Evolutionary conservation across 2,113 vertebrate species (phyloP), one percentile per base, ranked within the genome.

Genomic region (Psittacula cyanocephala): DNA sequence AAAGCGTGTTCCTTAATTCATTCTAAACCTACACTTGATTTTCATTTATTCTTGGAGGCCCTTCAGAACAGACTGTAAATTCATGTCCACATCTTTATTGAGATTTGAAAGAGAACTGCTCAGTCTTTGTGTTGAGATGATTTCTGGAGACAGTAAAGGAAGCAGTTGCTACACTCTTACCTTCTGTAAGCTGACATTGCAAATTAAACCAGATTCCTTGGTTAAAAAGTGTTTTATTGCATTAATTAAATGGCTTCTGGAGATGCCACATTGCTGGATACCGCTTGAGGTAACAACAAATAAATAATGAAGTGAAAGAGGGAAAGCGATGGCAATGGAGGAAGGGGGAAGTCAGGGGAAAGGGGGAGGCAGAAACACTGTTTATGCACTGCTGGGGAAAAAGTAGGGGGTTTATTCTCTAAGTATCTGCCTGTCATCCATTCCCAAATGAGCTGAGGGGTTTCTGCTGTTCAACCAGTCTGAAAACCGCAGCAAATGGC

Each of bases 201-300:
- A 91, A 77, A 84, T 72, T 80, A 91, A 92, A 81, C 65, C 83
- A 89, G 22, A 75, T 95, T 82, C 46, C 81, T 88, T 72, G 67
- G 44, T 92, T 96, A 68, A 85, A 87, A 87, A 74, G 84, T 96
- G 83, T 89, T 97, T 95, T 96, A 95, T 95, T 97, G 78, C 81
- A 80, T 93, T 95, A 95, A 91, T 96, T 94, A 95, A 95, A 55
- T 55, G 27, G 41, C 55, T 91, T 77, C 64, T 85, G 84, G 84
- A 82, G 62, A 93, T 92, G 78, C 92, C 95, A 92, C 22, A 2
- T 80, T 88, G 86, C 76, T 93, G 75, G 94, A 94, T 92, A 88
- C 92, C 64, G 31, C 53, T 91, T 82, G 43, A 85, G 57, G 67
- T 91, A 91, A 92, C 94, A 92, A 86, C 80, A 95, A 96, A 94